Conservation (phyloP, 2,113 vertebrate species). For the Pterophyllum scalare region DNA sequence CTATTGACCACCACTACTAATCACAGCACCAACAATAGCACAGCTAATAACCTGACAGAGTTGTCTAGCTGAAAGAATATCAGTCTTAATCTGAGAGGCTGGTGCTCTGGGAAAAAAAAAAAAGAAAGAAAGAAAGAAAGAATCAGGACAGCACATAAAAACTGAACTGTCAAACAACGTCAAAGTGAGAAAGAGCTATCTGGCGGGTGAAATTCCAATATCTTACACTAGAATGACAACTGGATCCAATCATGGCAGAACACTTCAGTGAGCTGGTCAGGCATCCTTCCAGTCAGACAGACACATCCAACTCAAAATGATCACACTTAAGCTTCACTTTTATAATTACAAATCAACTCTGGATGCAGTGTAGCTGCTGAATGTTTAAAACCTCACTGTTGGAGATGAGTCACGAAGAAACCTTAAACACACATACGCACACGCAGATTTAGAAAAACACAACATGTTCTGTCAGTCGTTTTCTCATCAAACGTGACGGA, state of each 20-base stretch:
- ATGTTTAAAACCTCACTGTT: conserved; percentile 7
- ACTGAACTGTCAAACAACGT: conserved; percentile 66
- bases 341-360: conserved; percentile 20
- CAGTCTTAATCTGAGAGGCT: conserved; percentile 53
- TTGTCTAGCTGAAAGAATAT: conserved; percentile 52
- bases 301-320: conserved; percentile 54
- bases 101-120: conserved; percentile 14
- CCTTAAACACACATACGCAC: background rate
- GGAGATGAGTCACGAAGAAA: background rate
- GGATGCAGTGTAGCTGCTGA: background rate
- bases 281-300: conserved; percentile 63
- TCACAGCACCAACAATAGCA: conserved; percentile 45
- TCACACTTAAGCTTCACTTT: conserved; percentile 39
- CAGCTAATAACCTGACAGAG: conserved; percentile 58
- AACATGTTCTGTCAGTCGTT: background rate
- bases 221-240: conserved; percentile 66
- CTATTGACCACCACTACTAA: conserved; percentile 51
- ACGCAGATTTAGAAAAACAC: background rate
- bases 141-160: conserved; percentile 47
- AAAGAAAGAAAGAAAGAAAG: background rate
- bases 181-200: conserved; percentile 68
- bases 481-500: too few relatives aligned
- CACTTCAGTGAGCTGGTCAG: conserved; percentile 49
- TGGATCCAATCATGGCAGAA: conserved; percentile 65
- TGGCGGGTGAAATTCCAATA: conserved; percentile 65